Conservation (phyloP, 2,797 vertebrate species). For the Cynopterus sphinx region DNA sequence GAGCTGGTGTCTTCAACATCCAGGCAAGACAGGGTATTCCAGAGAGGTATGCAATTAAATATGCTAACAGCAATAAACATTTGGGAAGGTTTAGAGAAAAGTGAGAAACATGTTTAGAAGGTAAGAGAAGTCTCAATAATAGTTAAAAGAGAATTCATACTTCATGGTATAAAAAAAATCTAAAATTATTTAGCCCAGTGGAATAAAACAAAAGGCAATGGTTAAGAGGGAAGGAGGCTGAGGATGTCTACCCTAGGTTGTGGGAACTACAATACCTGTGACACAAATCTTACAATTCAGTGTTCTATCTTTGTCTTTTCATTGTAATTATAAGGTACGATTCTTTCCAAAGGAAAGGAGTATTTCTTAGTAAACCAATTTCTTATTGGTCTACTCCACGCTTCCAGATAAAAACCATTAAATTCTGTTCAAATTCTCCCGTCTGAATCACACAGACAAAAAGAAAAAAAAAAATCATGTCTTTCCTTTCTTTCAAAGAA, state of each 20-base stretch:
- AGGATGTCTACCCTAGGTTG: background rate
- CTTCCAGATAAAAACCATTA: background rate
- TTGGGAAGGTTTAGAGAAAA: background rate
- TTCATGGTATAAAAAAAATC: background rate
- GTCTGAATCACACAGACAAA: background rate
- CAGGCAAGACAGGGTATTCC: background rate
- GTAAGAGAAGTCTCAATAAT: background rate
- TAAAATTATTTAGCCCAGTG: background rate
- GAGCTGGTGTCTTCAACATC: background rate
- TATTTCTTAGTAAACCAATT: background rate
- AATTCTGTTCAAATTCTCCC: background rate
- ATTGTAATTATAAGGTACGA: background rate
- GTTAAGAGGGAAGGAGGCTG: background rate
- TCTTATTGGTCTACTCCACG: background rate
- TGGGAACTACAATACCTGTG: background rate
- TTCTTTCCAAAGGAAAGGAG: background rate
- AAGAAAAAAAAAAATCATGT: background rate
- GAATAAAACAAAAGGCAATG: conserved; percentile 16
- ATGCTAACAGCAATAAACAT: background rate
- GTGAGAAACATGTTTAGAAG: background rate
- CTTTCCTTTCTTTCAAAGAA: background rate
- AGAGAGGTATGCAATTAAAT: background rate
- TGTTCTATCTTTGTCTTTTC: background rate
- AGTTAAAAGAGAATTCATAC: background rate
- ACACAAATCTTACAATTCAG: background rate